Base-by-base conservation (phyloP, 2,888 invertebrate genomes). In the Thumatha senex region DNA sequence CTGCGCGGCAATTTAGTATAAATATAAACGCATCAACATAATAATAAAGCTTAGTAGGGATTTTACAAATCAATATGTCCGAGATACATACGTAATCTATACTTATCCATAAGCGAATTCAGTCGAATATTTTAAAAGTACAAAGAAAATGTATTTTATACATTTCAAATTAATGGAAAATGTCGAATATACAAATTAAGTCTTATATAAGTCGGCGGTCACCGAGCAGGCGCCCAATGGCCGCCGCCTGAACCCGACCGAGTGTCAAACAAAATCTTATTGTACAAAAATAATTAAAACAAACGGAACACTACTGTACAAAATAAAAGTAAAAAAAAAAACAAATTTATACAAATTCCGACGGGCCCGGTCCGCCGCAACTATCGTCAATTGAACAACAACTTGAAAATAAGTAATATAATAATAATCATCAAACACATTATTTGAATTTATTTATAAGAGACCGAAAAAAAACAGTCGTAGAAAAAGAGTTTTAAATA, bases 231-330 rank as follows among this genome's bases (percentile, higher is more conserved):
- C 8, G 30, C 30, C 30, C 5, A 5, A 8, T 30, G 30, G 30
- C 30, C 30, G 31, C 31, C 31, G 31, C 31, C 31, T 2, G 31
- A 8, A 31, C 49, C 59, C 64, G 76, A 78, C 74, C 68, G 60
- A 71, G 72, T 72, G 78, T 80, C 78, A 84, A 86, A 86, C 79
- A 84, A 85, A 85, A 84, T 78, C 61, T 74, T 76, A 78, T 78
- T 82, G 77, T 83, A 86, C 80, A 85, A 84, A 85, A 83, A 78
- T 75, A 72, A 76, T 78, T 63, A 68, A 51, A 74, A 72, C 68
- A 68, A 82, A 78, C 67, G 73, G 76, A 84, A 84, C 79, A 72
- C 76, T 84, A 85, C 82, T 64, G 74, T 83, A 85, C 82, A 84
- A 84, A 84, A 84, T 78, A 73, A 78, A 72, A 72, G 7, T 31